Evolutionary conservation across 2,797 vertebrate genomes (phyloP).

Genomic region (Stomatorhinus walkeri): DNA sequence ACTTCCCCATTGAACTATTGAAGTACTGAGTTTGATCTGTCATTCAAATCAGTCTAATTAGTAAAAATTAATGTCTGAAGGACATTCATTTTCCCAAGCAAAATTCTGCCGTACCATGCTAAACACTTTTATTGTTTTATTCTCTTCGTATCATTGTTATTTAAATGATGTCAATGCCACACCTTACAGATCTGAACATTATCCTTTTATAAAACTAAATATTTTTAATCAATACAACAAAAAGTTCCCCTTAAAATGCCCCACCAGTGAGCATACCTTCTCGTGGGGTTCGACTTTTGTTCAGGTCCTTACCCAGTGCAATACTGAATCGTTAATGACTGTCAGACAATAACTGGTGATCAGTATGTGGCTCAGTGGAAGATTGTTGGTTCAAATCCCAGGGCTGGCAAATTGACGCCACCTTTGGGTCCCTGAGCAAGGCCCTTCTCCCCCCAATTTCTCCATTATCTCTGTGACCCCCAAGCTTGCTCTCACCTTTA

Average conservation of each 20-base stretch:
- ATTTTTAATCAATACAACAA: neutral
- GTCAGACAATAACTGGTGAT: neutral
- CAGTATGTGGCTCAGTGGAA: neutral
- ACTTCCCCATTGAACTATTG: neutral
- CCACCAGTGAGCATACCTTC: neutral
- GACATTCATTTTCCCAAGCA: neutral
- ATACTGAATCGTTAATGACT: neutral
- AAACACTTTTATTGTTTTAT: neutral
- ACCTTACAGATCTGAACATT: neutral
- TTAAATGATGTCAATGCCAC: neutral
- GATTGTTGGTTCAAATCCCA: neutral
- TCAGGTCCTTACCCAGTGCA: neutral
- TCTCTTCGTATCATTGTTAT: neutral
- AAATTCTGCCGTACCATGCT: neutral
- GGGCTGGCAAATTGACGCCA: neutral
- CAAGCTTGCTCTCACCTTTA: neutral
- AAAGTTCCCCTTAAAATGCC: neutral
- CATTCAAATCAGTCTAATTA: neutral
- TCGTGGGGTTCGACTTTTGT: neutral
- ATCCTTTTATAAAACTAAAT: neutral
- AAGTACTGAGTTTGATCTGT: neutral
- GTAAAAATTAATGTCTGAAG: neutral
- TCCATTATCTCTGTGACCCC: neutral
- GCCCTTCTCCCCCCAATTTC: neutral
- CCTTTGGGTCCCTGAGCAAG: neutral